phyloP scores from a whole-genome alignment of 2,888 invertebrate genomes.

The Thysanoteuthis rhombus region DNA sequence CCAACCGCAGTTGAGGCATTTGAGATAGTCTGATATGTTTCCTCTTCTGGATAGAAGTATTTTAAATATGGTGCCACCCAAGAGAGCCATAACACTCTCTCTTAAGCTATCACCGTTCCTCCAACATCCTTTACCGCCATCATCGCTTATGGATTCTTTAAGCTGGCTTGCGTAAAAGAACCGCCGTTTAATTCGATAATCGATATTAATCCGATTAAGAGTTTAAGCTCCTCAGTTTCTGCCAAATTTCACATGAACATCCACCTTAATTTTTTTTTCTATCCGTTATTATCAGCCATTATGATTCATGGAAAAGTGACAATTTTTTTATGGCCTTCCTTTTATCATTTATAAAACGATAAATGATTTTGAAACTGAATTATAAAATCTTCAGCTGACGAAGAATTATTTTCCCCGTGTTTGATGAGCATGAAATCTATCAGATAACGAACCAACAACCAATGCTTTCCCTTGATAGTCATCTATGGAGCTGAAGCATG shows the following conservation, averaged over 20 bases:
- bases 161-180: not conserved
- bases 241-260: not conserved
- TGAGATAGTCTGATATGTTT: too few relatives aligned
- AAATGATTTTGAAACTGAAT: too few relatives aligned
- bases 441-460: too few relatives aligned
- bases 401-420: too few relatives aligned
- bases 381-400: too few relatives aligned
- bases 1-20: too few relatives aligned
- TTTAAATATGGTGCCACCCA: not conserved
- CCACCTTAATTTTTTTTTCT: not conserved
- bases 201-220: not conserved
- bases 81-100: not conserved
- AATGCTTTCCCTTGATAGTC: too few relatives aligned
- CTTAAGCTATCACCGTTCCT: too few relatives aligned
- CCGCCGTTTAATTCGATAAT: not conserved
- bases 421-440: too few relatives aligned
- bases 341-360: too few relatives aligned
- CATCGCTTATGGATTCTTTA: not conserved
- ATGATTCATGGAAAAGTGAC: not conserved
- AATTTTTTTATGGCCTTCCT: too few relatives aligned
- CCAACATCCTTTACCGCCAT: not conserved
- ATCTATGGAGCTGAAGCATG: too few relatives aligned
- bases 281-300: not conserved
- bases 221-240: not conserved
- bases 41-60: not conserved